Percentiles rank a stretch among this genome's conserved stretches.
phyloP scores from a whole-genome alignment of 2,888 invertebrate genomes.

The Heliconius charithonia region DNA sequence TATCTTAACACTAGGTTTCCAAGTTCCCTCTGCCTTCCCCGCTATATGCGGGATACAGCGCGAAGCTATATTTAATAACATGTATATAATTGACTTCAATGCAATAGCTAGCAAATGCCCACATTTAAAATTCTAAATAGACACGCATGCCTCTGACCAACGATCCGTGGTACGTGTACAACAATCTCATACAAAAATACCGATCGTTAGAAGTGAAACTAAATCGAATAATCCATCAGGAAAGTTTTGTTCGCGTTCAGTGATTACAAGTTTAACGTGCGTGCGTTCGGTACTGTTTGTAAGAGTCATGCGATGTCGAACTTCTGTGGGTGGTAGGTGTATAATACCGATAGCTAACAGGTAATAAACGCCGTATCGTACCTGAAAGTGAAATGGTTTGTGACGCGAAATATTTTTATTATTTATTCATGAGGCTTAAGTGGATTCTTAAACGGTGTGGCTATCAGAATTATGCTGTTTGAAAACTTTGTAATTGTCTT shows the following conservation, averaged over 20 bases:
- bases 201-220: conserved; percentile 76
- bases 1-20: too few species aligned
- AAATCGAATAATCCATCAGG: conserved; percentile 76
- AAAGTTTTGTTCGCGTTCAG: conserved; percentile 70
- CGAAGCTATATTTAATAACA: background rate
- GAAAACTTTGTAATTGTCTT: background rate
- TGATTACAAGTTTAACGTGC: conserved; percentile 70
- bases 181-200: conserved; percentile 44
- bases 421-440: conserved; percentile 27
- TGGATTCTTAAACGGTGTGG: background rate
- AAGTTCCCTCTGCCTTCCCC: too few species aligned
- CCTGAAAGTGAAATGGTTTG: conserved; percentile 54
- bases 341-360: conserved; percentile 33
- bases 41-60: too few species aligned
- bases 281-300: conserved; percentile 61
- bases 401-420: conserved; percentile 45
- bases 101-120: background rate
- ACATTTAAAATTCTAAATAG: conserved; percentile 30
- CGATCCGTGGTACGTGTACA: conserved; percentile 43
- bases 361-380: conserved; percentile 40
- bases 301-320: conserved; percentile 66
- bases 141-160: conserved; percentile 41
- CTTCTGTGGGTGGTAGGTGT: conserved; percentile 33
- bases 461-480: background rate
- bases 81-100: background rate